A percentile compares a stretch with the other conserved stretches of the same genome.
Conservation (phyloP, 1,140 invertebrate genomes). For the Akabosia matsudoensis region DNA sequence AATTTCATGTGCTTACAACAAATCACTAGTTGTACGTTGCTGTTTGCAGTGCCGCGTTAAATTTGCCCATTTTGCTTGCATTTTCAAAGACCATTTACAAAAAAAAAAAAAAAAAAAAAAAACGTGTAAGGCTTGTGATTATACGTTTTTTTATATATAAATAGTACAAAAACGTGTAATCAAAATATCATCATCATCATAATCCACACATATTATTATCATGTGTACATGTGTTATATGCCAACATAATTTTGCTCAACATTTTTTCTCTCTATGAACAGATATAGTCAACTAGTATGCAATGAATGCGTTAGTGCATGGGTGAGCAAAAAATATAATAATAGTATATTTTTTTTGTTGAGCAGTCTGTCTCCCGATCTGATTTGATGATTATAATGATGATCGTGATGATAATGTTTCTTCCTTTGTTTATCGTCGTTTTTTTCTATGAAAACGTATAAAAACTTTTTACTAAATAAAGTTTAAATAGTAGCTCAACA, state of each 20-base stretch:
- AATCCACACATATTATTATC: not conserved
- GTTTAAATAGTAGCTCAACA: too few relatives aligned
- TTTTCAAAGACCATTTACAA: not conserved
- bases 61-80: not conserved
- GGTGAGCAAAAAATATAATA: conserved; percentile 9
- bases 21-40: not conserved
- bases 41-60: not conserved
- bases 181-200: conserved; percentile 14
- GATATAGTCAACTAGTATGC: too few relatives aligned
- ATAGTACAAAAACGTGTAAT: conserved; percentile 17
- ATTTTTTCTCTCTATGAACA: not conserved
- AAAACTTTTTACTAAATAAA: too few relatives aligned
- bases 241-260: too few relatives aligned
- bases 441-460: too few relatives aligned
- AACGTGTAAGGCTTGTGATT: not conserved
- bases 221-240: not conserved
- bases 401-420: not conserved
- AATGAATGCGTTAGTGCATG: not conserved
- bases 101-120: too few relatives aligned
- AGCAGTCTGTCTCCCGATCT: not conserved
- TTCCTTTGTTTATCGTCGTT: not conserved
- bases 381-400: conserved; percentile 17
- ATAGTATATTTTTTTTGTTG: not conserved
- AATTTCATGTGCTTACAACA: not conserved
- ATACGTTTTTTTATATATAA: conserved; percentile 9